Percentiles rank a stretch among this genome's conserved stretches.
phyloP scores from a whole-genome alignment of 2,888 invertebrate genomes.

The Nysson spinosus region DNA sequence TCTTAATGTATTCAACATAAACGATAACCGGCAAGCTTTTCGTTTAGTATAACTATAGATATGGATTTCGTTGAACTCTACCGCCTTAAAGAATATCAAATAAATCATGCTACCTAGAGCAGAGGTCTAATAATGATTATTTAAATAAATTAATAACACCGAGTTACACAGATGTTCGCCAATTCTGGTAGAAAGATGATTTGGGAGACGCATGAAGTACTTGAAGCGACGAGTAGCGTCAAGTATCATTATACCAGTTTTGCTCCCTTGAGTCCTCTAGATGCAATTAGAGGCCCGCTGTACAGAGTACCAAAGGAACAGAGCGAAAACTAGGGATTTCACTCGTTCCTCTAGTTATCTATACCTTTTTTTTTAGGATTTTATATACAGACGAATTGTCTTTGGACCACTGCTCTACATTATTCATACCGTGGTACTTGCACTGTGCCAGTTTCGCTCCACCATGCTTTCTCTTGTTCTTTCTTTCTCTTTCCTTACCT shows the following conservation, averaged over 20 bases:
- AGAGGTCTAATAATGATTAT: too few species aligned
- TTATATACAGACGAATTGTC: conserved; percentile 32
- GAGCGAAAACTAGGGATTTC: conserved; percentile 27
- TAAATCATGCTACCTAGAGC: too few species aligned
- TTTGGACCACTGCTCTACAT: conserved; percentile 34
- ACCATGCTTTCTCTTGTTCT: neutral
- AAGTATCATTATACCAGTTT: conserved; percentile 57
- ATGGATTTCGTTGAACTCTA: too few species aligned
- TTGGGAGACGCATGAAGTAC: conserved; percentile 35
- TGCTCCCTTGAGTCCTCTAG: conserved; percentile 56
- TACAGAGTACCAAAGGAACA: conserved; percentile 11
- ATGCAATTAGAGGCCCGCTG: conserved; percentile 56
- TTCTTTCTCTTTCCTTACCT: neutral
- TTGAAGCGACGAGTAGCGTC: conserved; percentile 49
- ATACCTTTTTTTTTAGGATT: conserved; percentile 42
- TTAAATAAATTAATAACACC: too few species aligned
- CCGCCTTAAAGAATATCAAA: too few species aligned
- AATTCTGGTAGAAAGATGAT: conserved; percentile 16
- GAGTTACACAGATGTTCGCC: neutral
- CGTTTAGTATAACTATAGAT: too few species aligned
- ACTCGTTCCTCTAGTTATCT: conserved; percentile 6
- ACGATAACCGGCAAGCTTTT: too few species aligned
- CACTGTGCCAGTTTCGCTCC: conserved; percentile 34
- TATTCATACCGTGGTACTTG: conserved; percentile 49
- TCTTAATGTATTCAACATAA: too few species aligned